These are phyloP conservation scores for Apodemia zela DNA, from an alignment of 2,888 invertebrate species.

Conservation along the genomic window DNA sequence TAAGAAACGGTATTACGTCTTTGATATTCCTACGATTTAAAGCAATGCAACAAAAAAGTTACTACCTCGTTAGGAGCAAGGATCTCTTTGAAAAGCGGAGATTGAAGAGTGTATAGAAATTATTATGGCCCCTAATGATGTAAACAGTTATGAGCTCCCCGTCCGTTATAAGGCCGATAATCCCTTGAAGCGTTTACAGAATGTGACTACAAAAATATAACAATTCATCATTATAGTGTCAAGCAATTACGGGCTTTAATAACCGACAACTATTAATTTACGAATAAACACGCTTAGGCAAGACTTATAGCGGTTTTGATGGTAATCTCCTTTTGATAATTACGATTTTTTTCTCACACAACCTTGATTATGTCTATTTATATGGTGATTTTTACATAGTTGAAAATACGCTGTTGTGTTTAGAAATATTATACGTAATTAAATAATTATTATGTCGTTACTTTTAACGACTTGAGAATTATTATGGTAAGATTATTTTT, in stretches of 20 bases:
- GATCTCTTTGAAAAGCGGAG: constrained; percentile 31
- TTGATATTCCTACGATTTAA: constrained; percentile 17
- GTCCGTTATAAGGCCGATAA: constrained; percentile 49
- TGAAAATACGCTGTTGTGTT: constrained; percentile 5
- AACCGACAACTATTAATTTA: constrained; percentile 70
- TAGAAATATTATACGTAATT: constrained; percentile 4
- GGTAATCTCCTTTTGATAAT: constrained; percentile 78
- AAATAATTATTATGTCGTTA: background rate
- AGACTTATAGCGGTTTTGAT: constrained; percentile 73
- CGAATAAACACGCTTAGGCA: constrained; percentile 65
- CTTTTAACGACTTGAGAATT: background rate
- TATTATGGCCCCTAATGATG: constrained; percentile 50
- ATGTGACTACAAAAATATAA: constrained; percentile 62
- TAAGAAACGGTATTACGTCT: constrained; percentile 2
- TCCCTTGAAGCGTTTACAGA: constrained; percentile 63
- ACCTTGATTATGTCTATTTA: constrained; percentile 73
- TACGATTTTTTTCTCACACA: constrained; percentile 71
- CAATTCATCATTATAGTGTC: constrained; percentile 66
- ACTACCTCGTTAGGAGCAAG: constrained; percentile 30
- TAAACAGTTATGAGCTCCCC: constrained; percentile 39
- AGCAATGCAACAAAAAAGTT: constrained; percentile 23
- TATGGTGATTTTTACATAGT: constrained; percentile 64
- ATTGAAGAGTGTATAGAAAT: constrained; percentile 37
- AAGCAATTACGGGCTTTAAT: constrained; percentile 71
- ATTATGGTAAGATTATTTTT: background rate